Base-by-base conservation (phyloP, 2,113 vertebrate species). In the Telmatochromis brichardi region DNA sequence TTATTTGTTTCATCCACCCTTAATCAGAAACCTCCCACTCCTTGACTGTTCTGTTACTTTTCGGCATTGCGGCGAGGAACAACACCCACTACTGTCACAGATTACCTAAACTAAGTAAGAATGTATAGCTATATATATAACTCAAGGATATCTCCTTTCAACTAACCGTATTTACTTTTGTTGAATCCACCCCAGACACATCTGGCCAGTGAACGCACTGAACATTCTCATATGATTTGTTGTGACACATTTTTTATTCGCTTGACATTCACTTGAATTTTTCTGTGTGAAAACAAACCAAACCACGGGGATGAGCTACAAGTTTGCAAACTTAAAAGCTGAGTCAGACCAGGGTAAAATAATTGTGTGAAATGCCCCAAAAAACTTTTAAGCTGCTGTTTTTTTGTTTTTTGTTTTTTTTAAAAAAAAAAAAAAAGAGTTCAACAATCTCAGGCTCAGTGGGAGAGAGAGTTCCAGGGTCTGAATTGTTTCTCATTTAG, bases 361-460 rank as follows among this genome's bases (percentile, higher is more conserved):
- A 65, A 35, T 11, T 63, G 5, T 7, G 58, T 35, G 10, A 65
- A 68, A 23, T n/a, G 63, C 19, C 35, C 2, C 21, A 40, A 68
- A 40, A 68, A 40, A 8, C 4, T 0, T 68, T 68, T 40, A 40
- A 68, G 33, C 63, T 21, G 33, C 6, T 40, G 35, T 7, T 33
- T 33, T 12, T 8, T 37, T 37, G 1, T 35, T 35, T 35, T 42
- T 14, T 7, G 6, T 45, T 15, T 45, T 7, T 17, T 13, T 4
- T n/a, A 23, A 23, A 23, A 0, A 3, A 45, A 47, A 12, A 12
- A 6, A 12, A 2, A 47, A 11, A 11, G n/a, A n/a, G n/a, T n/a
- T n/a, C n/a, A 68, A 37, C 35, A 40, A 40, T 40, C 63, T 68
- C 35, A 68, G 35, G 35, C 6, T 68, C 33, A 68, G 33, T 37